These are phyloP conservation scores for Dryobota labecula DNA, from an alignment of 2,888 invertebrate species.

Conservation along the genomic window DNA sequence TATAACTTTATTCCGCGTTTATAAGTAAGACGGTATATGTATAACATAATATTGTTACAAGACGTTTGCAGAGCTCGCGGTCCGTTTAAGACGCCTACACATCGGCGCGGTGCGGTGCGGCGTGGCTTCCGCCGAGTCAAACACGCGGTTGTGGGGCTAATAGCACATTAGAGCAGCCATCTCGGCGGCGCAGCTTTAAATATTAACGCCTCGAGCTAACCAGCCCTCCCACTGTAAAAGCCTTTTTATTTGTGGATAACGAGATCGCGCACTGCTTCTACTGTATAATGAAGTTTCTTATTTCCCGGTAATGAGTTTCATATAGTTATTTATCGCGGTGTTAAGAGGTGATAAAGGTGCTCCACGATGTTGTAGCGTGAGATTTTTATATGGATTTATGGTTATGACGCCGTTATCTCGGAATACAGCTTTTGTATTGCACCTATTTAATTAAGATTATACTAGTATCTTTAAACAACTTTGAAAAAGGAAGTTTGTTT, in stretches of 20 bases:
- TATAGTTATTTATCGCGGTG: constrained; percentile 75
- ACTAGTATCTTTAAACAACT: constrained; percentile 20
- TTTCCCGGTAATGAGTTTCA: constrained; percentile 81
- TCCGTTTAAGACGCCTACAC: constrained; percentile 36
- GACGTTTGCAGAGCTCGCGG: constrained; percentile 32
- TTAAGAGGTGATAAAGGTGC: constrained; percentile 67
- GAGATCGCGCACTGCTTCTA: constrained; percentile 77
- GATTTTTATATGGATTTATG: constrained; percentile 67
- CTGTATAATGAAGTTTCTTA: constrained; percentile 83
- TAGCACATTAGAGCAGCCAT: constrained; percentile 85
- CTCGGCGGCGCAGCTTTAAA: constrained; percentile 81
- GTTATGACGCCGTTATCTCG: constrained; percentile 59
- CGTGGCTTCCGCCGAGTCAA: constrained; percentile 68
- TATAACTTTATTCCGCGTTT: too few relatives aligned
- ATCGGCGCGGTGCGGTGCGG: constrained; percentile 34
- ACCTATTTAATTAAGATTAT: constrained; percentile 49
- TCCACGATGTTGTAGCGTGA: constrained; percentile 56
- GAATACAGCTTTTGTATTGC: constrained; percentile 50
- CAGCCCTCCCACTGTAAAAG: constrained; percentile 77
- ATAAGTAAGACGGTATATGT: too few relatives aligned
- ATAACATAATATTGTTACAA: constrained; percentile 22
- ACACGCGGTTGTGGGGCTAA: constrained; percentile 78
- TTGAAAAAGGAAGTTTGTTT: constrained; percentile 23
- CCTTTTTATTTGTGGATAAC: constrained; percentile 85
- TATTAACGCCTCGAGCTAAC: constrained; percentile 81